phyloP scores from a whole-genome alignment of 1,140 invertebrate genomes.

The Globodera ellingtonae region DNA sequence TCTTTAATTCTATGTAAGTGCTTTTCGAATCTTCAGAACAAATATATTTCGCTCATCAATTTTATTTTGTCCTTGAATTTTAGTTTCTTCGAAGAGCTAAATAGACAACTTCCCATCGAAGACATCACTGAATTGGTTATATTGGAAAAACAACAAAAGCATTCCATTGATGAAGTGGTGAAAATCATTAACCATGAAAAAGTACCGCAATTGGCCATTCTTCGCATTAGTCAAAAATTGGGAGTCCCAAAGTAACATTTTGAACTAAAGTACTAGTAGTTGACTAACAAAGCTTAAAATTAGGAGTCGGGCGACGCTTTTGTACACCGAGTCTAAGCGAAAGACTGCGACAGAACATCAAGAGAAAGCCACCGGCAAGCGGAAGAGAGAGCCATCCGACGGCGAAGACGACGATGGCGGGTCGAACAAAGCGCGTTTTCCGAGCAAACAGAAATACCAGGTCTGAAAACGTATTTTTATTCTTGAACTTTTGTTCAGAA shows the following conservation, averaged over 20 bases:
- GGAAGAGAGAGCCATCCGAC: slow-evolving; percentile 4
- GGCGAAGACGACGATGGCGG: not conserved
- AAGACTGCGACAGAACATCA: not conserved
- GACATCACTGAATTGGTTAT: not conserved
- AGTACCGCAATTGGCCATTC: not conserved
- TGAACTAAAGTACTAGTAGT: not conserved
- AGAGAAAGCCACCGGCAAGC: not conserved
- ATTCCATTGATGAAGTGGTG: not conserved
- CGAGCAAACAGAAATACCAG: slow-evolving; percentile 7
- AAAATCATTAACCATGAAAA: not conserved
- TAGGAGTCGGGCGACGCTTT: not conserved
- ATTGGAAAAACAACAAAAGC: not conserved
- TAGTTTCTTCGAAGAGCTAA: not conserved
- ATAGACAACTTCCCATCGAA: not conserved
- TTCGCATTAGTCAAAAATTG: not conserved
- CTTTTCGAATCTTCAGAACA: too few relatives aligned
- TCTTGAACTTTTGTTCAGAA: too few relatives aligned
- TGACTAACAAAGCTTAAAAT: not conserved
- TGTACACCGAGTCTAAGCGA: not conserved
- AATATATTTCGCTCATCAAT: too few relatives aligned
- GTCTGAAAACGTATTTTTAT: too few relatives aligned
- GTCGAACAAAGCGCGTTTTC: not conserved
- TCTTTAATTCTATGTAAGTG: not conserved
- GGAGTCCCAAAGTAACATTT: not conserved
- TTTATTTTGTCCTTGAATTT: not conserved